Evolutionary conservation across 2,797 vertebrate genomes (phyloP).

Genomic region (Gymnodraco acuticeps): DNA sequence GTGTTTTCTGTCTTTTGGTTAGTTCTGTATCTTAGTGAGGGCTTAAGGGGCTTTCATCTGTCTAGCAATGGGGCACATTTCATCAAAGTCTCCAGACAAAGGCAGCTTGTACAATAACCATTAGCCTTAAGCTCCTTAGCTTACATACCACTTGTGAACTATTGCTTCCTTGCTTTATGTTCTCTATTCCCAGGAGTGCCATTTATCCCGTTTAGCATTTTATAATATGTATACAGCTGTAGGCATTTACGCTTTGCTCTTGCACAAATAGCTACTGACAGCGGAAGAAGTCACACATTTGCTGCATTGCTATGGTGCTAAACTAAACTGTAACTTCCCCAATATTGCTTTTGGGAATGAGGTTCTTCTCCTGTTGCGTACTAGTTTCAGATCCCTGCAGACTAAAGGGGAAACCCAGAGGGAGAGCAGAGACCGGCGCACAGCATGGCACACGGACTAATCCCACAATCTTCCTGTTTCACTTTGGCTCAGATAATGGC

Average conservation of each 20-base stretch:
- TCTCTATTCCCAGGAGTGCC: conserved; percentile 1
- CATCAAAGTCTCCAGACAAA: background rate
- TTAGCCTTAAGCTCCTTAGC: conserved; percentile 1
- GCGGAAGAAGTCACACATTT: conserved; percentile 30
- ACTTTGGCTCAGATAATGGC: conserved; percentile 69
- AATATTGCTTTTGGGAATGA: conserved; percentile 15
- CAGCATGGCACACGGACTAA: conserved; percentile 58
- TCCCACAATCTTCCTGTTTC: conserved; percentile 76
- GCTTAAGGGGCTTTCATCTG: background rate
- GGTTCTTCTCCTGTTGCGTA: conserved; percentile 34
- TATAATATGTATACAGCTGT: conserved; percentile 43
- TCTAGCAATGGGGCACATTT: background rate
- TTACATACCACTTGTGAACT: conserved; percentile 1
- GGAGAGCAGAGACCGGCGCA: conserved; percentile 73
- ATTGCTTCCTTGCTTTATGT: background rate
- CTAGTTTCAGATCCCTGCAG: conserved; percentile 70
- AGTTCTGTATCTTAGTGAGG: background rate
- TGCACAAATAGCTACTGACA: conserved; percentile 13
- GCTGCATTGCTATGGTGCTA: conserved; percentile 25
- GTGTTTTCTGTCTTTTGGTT: conserved; percentile 24
- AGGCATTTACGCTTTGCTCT: conserved; percentile 21
- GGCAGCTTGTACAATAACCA: background rate
- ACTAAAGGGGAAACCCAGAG: conserved; percentile 69
- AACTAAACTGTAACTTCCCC: conserved; percentile 13
- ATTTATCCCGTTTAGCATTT: conserved; percentile 9